phyloP scores from a whole-genome alignment of 2,888 invertebrate species.

The Archaeoteleia sp. region DNA sequence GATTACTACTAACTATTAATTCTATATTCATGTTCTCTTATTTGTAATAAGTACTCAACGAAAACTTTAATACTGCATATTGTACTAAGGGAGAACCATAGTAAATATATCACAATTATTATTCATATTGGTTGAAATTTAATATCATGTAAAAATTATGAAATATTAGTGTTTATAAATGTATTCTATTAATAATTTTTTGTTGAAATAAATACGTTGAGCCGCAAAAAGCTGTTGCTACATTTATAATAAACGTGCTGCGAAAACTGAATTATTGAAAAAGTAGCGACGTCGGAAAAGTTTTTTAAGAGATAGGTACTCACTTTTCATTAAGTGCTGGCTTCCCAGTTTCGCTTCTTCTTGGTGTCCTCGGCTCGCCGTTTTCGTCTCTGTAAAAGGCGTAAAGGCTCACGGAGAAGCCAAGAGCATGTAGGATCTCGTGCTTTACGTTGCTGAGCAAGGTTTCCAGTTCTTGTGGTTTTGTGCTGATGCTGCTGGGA shows the following conservation, averaged over 20 bases:
- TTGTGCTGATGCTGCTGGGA: slow-evolving; percentile 93
- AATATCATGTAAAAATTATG: too few species aligned
- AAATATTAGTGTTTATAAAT: too few species aligned
- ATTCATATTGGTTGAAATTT: too few species aligned
- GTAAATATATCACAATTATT: too few species aligned
- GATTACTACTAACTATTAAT: too few species aligned
- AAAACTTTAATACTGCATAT: too few species aligned
- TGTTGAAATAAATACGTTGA: slow-evolving; percentile 18
- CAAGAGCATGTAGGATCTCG: slow-evolving; percentile 97
- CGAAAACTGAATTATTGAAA: slow-evolving; percentile 35
- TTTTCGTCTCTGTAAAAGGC: slow-evolving; percentile 95
- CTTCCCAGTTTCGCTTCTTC: slow-evolving; percentile 89
- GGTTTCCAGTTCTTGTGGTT: slow-evolving; percentile 92
- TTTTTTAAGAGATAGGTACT: slow-evolving; percentile 67
- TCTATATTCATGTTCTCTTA: too few species aligned
- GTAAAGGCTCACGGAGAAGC: slow-evolving; percentile 97
- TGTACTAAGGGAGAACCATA: too few species aligned
- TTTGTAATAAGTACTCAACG: too few species aligned
- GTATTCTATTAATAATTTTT: too few species aligned
- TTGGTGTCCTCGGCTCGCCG: slow-evolving; percentile 90
- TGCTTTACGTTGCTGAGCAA: slow-evolving; percentile 97
- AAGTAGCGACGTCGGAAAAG: slow-evolving; percentile 25
- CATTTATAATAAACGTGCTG: slow-evolving; percentile 15
- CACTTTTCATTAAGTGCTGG: slow-evolving; percentile 92
- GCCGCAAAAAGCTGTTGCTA: slow-evolving; percentile 12